Evolutionary conservation across 1,140 invertebrate species (phyloP).

Genomic region (Sweltsa coloradensis): DNA sequence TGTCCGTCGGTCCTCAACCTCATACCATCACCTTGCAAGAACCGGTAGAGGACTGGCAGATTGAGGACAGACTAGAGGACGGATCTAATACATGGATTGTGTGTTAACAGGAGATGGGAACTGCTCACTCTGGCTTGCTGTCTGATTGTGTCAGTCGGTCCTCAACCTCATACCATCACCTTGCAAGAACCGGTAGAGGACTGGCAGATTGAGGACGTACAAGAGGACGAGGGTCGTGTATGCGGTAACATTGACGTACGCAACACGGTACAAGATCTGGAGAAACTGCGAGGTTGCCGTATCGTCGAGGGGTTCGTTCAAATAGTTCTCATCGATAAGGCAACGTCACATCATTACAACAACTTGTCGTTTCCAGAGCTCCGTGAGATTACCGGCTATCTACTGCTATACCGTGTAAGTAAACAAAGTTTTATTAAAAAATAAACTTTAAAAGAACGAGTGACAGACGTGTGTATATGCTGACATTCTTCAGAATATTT

Average conservation of each 20-base stretch:
- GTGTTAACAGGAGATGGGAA: no score
- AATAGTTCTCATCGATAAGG: conserved; percentile 46
- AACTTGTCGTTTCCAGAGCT: conserved; percentile 43
- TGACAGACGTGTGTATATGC: no score
- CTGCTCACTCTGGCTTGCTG: no score
- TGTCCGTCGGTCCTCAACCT: no score
- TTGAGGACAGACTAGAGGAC: neutral
- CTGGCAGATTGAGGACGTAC: neutral
- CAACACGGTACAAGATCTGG: conserved; percentile 34
- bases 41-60: no score
- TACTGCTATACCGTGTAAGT: conserved; percentile 50
- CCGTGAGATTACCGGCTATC: conserved; percentile 53
- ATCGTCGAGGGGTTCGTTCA: conserved; percentile 58
- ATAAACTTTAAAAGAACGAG: no score
- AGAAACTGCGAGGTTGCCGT: conserved; percentile 37
- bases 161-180: no score
- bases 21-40: no score
- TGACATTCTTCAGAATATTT: no score
- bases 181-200: no score
- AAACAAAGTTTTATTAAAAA: conserved; percentile 35
- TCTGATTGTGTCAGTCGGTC: no score
- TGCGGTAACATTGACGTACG: conserved; percentile 38
- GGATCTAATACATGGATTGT: no score
- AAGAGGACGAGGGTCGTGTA: conserved; percentile 25
- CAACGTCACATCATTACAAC: conserved; percentile 31